Evolutionary conservation across 1,140 invertebrate genomes (phyloP).

Genomic region (Zaprionus africanus): DNA sequence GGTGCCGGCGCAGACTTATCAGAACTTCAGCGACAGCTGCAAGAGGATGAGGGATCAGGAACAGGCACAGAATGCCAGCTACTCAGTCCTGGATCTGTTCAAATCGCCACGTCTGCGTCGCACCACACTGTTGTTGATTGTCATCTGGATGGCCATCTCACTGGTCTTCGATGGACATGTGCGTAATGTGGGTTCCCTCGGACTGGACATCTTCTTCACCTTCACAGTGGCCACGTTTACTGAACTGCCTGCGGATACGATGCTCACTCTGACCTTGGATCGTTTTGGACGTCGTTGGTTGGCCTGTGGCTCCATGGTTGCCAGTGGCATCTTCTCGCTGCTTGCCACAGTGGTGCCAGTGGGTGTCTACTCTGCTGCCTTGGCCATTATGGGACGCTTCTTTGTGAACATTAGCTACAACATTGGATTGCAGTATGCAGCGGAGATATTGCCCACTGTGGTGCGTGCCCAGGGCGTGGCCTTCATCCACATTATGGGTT

Average conservation of each 20-base stretch:
- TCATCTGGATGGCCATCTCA: conserved; percentile 94
- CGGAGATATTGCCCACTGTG: conserved; percentile 93
- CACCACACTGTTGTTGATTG: conserved; percentile 90
- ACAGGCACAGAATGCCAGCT: conserved; percentile 87
- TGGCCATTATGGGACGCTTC: conserved; percentile 92
- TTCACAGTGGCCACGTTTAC: conserved; percentile 93
- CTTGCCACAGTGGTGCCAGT: conserved; percentile 89
- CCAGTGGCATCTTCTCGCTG: conserved; percentile 92
- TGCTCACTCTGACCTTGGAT: conserved; percentile 92
- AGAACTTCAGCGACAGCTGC: conserved; percentile 87
- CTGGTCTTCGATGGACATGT: conserved; percentile 95
- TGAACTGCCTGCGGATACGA: conserved; percentile 90
- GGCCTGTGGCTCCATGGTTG: conserved; percentile 91
- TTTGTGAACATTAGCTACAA: conserved; percentile 95
- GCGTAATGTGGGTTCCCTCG: conserved; percentile 91
- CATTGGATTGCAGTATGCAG: conserved; percentile 94
- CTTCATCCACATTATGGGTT: conserved; percentile 94
- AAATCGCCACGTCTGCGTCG: conserved; percentile 89
- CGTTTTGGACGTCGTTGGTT: conserved; percentile 93
- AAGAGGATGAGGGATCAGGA: conserved; percentile 87
- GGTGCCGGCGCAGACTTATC: conserved; percentile 89
- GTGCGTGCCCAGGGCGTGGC: conserved; percentile 93
- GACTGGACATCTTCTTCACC: conserved; percentile 92
- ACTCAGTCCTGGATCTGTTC: conserved; percentile 92
- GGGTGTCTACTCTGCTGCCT: conserved; percentile 88